Evolutionary conservation across 2,888 invertebrate genomes (phyloP).

Genomic region (Baccha elongata): DNA sequence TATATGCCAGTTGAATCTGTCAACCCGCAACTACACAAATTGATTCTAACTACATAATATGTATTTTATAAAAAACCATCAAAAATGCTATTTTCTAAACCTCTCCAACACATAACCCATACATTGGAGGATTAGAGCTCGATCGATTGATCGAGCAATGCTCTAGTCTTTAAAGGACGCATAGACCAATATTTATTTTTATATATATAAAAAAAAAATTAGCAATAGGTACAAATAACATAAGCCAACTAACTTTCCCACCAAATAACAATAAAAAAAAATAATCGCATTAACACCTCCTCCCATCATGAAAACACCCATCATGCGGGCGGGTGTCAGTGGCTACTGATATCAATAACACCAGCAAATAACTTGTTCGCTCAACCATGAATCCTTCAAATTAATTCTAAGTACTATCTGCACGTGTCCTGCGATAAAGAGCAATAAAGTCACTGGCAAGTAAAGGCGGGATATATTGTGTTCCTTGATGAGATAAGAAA

Average conservation of each 20-base stretch:
- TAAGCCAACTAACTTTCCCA: background rate
- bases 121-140: too few species aligned
- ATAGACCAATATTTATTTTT: background rate
- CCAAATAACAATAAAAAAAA: background rate
- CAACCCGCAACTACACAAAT: too few species aligned
- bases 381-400: slow-evolving; percentile 67
- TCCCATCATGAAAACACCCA: slow-evolving; percentile 42
- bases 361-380: slow-evolving; percentile 43
- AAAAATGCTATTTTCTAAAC: too few species aligned
- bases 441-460: slow-evolving; percentile 5
- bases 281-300: slow-evolving; percentile 64
- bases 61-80: too few species aligned
- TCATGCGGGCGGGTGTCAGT: too few species aligned
- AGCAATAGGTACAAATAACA: too few species aligned
- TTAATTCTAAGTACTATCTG: slow-evolving; percentile 62
- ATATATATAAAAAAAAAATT: background rate
- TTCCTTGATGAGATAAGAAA: background rate
- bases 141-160: too few species aligned
- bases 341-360: slow-evolving; percentile 41
- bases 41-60: too few species aligned
- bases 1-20: too few species aligned
- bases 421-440: slow-evolving; percentile 64
- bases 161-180: too few species aligned
- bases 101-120: too few species aligned
- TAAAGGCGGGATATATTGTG: slow-evolving; percentile 1